Evolutionary conservation across 1,140 invertebrate species (phyloP), one percentile per base, ranked within the genome.

Genomic region (Diabrotica undecimpunctata): DNA sequence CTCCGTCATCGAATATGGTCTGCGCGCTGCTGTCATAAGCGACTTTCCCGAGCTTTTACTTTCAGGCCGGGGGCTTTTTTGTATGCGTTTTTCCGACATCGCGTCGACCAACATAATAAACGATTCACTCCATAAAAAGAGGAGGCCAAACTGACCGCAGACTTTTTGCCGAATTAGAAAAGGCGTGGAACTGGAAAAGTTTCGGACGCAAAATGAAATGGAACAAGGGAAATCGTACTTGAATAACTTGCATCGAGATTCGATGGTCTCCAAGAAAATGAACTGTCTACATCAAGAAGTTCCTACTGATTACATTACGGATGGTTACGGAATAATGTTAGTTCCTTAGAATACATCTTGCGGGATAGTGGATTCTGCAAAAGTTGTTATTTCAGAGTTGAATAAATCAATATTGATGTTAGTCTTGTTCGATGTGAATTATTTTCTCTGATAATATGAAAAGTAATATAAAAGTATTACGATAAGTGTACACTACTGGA

Each of bases 31-130:
- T 55, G 54, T 55, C 54, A 55, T 55, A 55, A 55, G 25, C 11
- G 54, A 46, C 41, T 46, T 55, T 55, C 54, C 11, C 12, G n/a
- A 36, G 54, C 54, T 55, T 55, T 55, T 55, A 14, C 12, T 14
- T 55, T 46, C n/a, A n/a, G 41, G 13, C 13, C 54, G 6, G 10
- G 12, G 14, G 10, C 12, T 9, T 55, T 55, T 55, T 55, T 55
- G 54, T 55, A 55, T 55, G 54, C 54, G 54, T 55, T 55, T 55
- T 55, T 55, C 25, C 54, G 54, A 55, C 54, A 36, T 14, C 54
- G 8, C 25, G 54, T 14, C 54, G 25, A 55, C 8, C 41, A 46
- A 46, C 41, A 46, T 55, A 55, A 55, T 55, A 55, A 55, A 55
- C 35, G 54, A 36, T 55, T 55, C 54, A 9, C 12, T 25, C 12